Evolutionary conservation across 2,113 vertebrate species (phyloP).

Genomic region (Pygathrix nemaeus): DNA sequence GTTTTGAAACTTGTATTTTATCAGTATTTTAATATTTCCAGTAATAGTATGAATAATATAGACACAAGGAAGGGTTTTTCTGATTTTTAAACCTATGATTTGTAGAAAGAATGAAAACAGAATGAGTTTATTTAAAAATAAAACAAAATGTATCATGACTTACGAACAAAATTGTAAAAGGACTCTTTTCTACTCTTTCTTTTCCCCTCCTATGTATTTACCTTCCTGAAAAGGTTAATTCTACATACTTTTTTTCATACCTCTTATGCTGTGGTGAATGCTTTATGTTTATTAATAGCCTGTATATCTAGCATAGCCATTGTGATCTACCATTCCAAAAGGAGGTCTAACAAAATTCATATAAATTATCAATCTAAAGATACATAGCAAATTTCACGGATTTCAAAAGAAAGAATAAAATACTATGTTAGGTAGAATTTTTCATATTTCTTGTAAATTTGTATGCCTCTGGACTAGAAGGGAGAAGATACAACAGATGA

Average conservation of each 20-base stretch:
- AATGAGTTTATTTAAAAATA: constrained; percentile 40
- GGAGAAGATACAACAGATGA: neutral
- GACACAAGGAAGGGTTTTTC: neutral
- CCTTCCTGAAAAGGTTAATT: neutral
- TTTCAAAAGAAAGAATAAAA: constrained; percentile 28
- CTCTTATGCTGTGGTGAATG: neutral
- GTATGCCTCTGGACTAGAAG: neutral
- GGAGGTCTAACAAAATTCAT: neutral
- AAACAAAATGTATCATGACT: neutral
- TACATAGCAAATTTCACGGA: neutral
- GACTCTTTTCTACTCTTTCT: neutral
- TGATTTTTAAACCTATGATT: neutral
- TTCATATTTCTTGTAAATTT: neutral
- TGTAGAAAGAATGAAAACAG: neutral
- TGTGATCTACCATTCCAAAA: neutral
- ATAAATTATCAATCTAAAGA: neutral
- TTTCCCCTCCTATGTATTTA: neutral
- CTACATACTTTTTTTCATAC: neutral
- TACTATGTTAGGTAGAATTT: neutral
- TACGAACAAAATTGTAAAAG: neutral
- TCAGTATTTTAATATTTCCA: neutral
- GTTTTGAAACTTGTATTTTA: neutral
- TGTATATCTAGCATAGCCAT: neutral
- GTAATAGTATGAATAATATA: neutral
- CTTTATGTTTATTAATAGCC: neutral